A percentile compares a stretch with the other conserved stretches of the same genome.
These are phyloP conservation scores for Eledona agricola DNA, from an alignment of 2,888 invertebrate species.

Conservation along the genomic window DNA sequence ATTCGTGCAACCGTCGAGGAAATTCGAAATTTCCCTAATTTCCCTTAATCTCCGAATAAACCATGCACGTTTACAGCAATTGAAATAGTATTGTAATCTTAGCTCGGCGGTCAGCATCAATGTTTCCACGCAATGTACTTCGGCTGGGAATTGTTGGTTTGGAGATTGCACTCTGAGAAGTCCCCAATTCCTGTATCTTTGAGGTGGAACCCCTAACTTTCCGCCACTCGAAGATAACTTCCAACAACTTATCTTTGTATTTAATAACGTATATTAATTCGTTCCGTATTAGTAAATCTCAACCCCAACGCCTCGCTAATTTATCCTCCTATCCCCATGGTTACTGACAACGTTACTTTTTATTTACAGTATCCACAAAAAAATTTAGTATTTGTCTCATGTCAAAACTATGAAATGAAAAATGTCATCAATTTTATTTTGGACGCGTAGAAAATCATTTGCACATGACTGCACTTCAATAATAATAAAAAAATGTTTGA, in stretches of 20 bases:
- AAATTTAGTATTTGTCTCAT: too few species aligned
- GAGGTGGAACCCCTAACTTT: slow-evolving; percentile 58
- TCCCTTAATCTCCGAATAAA: slow-evolving; percentile 38
- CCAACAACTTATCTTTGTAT: slow-evolving; percentile 51
- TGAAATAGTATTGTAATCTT: slow-evolving; percentile 61
- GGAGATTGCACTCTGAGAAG: slow-evolving; percentile 55
- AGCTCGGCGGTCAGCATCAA: slow-evolving; percentile 61
- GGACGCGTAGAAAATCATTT: too few species aligned
- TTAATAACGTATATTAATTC: slow-evolving; percentile 41
- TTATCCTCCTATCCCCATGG: too few species aligned
- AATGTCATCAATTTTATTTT: too few species aligned
- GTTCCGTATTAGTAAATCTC: slow-evolving; percentile 25
- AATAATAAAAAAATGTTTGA: too few species aligned
- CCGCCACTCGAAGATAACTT: slow-evolving; percentile 57
- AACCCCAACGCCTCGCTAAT: too few species aligned
- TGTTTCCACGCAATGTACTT: slow-evolving; percentile 62
- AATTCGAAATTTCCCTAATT: slow-evolving; percentile 32
- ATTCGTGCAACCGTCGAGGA: slow-evolving; percentile 25
- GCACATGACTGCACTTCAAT: too few species aligned
- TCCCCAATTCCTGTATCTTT: slow-evolving; percentile 52
- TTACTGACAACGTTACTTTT: too few species aligned
- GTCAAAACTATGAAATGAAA: too few species aligned
- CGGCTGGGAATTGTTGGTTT: slow-evolving; percentile 57
- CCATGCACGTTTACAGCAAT: slow-evolving; percentile 49
- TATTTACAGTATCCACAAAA: too few species aligned